Base-by-base conservation (phyloP, 64 coral and sea anemone genomes). In the Exaiptasia diaphana region DNA sequence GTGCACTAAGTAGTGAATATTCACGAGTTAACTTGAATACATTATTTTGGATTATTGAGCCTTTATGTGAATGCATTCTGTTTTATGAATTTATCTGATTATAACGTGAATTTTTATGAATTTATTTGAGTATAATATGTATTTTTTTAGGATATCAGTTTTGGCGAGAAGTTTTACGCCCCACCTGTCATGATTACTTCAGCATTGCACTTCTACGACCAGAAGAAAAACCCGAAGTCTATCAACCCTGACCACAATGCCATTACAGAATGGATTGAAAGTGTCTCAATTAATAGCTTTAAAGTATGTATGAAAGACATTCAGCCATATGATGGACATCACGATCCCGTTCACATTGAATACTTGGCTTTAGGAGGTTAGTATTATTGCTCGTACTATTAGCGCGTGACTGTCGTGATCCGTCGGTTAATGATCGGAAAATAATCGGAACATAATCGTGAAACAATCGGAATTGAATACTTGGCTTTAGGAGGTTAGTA, bases 251-350 rank as follows among this genome's bases (percentile, higher is more conserved):
- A 87, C 48, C 46, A 67, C 37, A 87, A 87, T 25, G 84, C 84
- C 57, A 87, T 87, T 31, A 87, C 84, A 17, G 84, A 87, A 43
- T 87, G 84, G 84, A 38, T 87, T 20, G 84, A 87, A 65, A 37
- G 28, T 17, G 32, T 65, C 4, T 38, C 61, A 11, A 62, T 26
- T 3, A 91, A 50, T 67, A 52, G 43, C 2, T 86, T 91, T 30
- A 71, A 73, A 38, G 89, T 91, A 2, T 91, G 89, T 23, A 36
- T 91, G 82, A 91, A 91, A 32, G 89, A 91, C 37, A 91, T 91
- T 13, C 89, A 91, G 53, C 82, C 82, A 3, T 91, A 53, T 54
- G 89, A 91, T 23, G 89, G 78, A 1, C 64, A 38, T 39, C 89
- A 91, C 82, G 89, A 91, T 32, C 73, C 82, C 32, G 55, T 92